Evolutionary conservation across 2,797 vertebrate species (phyloP), one percentile per base, ranked within the genome.

Genomic region (Cercopithecus petaurista): DNA sequence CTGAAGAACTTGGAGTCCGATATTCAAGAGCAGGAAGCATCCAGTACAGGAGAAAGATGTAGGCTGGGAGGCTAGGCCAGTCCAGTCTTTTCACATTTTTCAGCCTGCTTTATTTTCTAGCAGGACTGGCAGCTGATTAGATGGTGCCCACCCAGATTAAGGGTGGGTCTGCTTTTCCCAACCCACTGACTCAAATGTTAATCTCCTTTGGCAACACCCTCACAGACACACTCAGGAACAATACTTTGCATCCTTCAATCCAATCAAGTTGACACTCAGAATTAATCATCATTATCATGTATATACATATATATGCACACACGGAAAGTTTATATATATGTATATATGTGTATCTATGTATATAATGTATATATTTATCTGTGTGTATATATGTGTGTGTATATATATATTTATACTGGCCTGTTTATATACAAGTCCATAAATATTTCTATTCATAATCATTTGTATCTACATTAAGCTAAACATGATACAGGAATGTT

Each of bases 321-420:
- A 55, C 21, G 1, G 19, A 22, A 55, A 21, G 21, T 55, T 55
- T 22, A 9, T 55, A 50, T 17, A 26, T 14, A 28, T 12, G 11
- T 13, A 14, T 61, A 30, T 61, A 6, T 82, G 46, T 30, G 9
- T 50, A 15, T 50, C 4, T 17, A 50, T 19, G 13, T 13, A 41
- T 22, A 11, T 48, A 48, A 48, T 48, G 46, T 22, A 17, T 52
- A 8, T 50, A 21, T 50, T 4, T 50, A 52, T 46, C n/a, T 50
- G 48, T 50, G 1, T 55, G 1, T 14, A 59, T 5, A 2, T 2
- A 14, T 13, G 0, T 61, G 5, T 82, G 6, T 19, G 13, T 19
- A 9, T 30, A 5, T 22, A 12, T 52, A 8, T 50, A 21, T 50
- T 5, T 50, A 52, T 46, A n/a, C n/a, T 48, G 59, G 43, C 43